Evolutionary conservation across 2,888 invertebrate species (phyloP).

Genomic region (Fragum whitleyi): DNA sequence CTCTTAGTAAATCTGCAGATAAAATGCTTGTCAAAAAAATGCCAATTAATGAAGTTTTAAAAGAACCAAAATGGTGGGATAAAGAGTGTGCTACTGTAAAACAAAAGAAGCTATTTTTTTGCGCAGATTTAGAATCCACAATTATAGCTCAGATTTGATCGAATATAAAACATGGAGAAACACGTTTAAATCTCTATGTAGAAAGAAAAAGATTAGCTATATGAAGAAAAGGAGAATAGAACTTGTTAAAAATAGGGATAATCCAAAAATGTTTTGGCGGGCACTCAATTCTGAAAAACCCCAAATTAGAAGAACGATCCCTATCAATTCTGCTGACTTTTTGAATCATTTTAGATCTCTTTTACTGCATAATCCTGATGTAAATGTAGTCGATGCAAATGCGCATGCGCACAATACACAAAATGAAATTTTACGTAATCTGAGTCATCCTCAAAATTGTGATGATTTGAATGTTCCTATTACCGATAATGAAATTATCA

Average conservation of each 20-base stretch:
- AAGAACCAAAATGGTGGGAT: conserved; percentile 7
- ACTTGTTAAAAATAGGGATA: conserved; percentile 1
- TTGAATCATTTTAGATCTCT: conserved; percentile 7
- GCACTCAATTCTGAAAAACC: background rate
- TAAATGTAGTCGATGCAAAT: background rate
- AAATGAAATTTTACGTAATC: background rate
- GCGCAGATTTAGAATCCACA: background rate
- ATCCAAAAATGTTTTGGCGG: conserved; percentile 7
- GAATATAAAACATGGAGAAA: conserved; percentile 1
- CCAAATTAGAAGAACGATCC: background rate
- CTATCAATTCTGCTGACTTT: background rate
- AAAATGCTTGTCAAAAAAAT: background rate
- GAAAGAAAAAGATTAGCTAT: background rate
- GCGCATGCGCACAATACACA: background rate
- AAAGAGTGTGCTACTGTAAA: background rate
- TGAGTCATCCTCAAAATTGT: background rate
- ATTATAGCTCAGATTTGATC: background rate
- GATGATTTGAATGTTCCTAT: conserved; percentile 1
- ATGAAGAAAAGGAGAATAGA: background rate
- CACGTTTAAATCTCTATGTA: background rate
- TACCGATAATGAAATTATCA: conserved; percentile 14
- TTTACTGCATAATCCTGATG: background rate
- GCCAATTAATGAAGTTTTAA: background rate
- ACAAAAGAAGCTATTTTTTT: background rate
- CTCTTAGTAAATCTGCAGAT: background rate